Conservation (phyloP, 2,797 vertebrate genomes). For the Eulemur albifrons region DNA sequence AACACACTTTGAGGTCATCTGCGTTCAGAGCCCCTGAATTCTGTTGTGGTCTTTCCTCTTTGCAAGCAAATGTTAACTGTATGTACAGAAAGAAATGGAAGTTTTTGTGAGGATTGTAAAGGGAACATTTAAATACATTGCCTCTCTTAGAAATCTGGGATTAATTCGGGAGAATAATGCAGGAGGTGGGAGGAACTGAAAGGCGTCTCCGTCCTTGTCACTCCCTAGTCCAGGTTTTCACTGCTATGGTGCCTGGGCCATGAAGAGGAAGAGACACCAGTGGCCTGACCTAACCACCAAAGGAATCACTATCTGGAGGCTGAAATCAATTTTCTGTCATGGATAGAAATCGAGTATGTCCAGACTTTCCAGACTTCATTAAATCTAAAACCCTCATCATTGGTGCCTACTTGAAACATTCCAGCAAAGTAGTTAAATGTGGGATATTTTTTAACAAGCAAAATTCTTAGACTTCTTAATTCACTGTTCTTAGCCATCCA, state of each 20-base stretch:
- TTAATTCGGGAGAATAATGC: not conserved
- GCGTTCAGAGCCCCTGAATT: not conserved
- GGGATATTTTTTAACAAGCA: not conserved
- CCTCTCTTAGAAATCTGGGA: not conserved
- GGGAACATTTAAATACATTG: not conserved
- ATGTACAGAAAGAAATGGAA: not conserved
- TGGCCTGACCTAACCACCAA: too few species aligned
- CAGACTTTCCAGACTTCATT: not conserved
- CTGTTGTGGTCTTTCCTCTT: not conserved
- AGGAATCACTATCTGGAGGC: not conserved
- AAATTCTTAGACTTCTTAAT: not conserved
- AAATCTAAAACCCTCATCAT: not conserved
- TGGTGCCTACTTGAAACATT: not conserved
- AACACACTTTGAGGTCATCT: not conserved
- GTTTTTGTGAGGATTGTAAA: not conserved
- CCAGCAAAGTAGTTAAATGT: not conserved
- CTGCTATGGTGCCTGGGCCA: not conserved
- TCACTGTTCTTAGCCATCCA: not conserved
- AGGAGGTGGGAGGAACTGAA: not conserved
- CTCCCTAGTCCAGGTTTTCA: too few species aligned
- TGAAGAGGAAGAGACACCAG: too few species aligned
- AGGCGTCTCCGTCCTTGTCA: rapidly evolving
- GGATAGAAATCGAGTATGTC: not conserved
- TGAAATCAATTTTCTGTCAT: not conserved
- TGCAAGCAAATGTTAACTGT: not conserved